Percentiles rank a stretch among this genome's conserved stretches.
Conservation (phyloP, 2,113 vertebrate species). For the Tenrec ecaudatus region DNA sequence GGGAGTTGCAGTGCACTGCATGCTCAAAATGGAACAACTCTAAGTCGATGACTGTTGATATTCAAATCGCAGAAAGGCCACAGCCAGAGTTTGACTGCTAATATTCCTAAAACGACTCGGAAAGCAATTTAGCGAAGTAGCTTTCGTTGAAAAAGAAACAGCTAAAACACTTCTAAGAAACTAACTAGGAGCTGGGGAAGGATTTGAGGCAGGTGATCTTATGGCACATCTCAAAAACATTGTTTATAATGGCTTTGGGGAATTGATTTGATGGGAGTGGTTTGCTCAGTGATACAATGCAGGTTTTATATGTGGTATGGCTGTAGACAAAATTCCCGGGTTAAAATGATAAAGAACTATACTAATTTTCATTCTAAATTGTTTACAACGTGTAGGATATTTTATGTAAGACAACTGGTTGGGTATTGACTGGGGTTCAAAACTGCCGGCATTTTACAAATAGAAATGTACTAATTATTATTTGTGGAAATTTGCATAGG, state of each 20-base stretch:
- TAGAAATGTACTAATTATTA: conserved; percentile 22
- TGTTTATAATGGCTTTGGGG: not conserved
- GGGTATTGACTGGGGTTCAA: not conserved
- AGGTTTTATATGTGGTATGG: not conserved
- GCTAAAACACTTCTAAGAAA: conserved; percentile 40
- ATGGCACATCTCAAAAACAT: not conserved
- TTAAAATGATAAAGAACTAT: not conserved
- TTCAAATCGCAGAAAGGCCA: conserved; percentile 53
- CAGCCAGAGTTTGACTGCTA: conserved; percentile 20
- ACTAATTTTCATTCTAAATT: not conserved
- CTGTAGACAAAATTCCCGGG: not conserved
- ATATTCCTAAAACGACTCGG: conserved; percentile 39
- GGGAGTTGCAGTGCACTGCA: conserved; percentile 72
- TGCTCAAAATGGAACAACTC: conserved; percentile 79
- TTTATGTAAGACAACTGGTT: not conserved
- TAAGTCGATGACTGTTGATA: conserved; percentile 68
- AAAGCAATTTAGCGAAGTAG: conserved; percentile 57
- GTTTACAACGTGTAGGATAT: not conserved
- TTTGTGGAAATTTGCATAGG: not conserved
- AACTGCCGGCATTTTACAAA: not conserved
- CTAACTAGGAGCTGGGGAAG: conserved; percentile 36
- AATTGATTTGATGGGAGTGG: not conserved
- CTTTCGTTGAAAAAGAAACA: conserved; percentile 61
- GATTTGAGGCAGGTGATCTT: conserved; percentile 28
- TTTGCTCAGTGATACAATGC: not conserved